Evolutionary conservation across 2,888 invertebrate species (phyloP).

Genomic region (Brassicogethes aeneus): DNA sequence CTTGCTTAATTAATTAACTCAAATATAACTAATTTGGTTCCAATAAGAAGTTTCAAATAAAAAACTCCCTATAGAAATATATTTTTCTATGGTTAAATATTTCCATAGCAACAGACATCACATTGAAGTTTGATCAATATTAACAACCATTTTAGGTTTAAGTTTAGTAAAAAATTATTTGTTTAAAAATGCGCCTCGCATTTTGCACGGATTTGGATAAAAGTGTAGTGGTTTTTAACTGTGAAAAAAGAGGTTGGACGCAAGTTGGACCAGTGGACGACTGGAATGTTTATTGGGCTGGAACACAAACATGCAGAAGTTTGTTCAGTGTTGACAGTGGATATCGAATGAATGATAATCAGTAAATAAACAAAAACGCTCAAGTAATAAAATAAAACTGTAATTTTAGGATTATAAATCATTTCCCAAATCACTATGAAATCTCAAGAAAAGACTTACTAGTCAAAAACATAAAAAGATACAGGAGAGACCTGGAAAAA

Average conservation of each 20-base stretch:
- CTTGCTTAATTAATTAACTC: no score
- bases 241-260: slow-evolving; percentile 85
- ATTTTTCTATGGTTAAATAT: no score
- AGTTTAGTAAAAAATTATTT: no score
- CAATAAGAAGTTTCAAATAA: no score
- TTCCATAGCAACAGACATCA: no score
- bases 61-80: no score
- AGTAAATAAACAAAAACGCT: slow-evolving; percentile 44
- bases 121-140: no score
- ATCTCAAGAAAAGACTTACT: slow-evolving; percentile 91
- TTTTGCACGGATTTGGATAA: slow-evolving; percentile 88
- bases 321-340: slow-evolving; percentile 89
- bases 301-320: slow-evolving; percentile 81
- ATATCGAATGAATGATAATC: slow-evolving; percentile 86
- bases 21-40: no score
- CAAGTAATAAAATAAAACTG: background rate
- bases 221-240: slow-evolving; percentile 85
- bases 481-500: slow-evolving; percentile 84
- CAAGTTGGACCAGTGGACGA: slow-evolving; percentile 84
- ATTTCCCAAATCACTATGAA: slow-evolving; percentile 94
- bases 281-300: slow-evolving; percentile 96
- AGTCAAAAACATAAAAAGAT: slow-evolving; percentile 92
- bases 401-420: slow-evolving; percentile 70
- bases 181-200: slow-evolving; percentile 46
- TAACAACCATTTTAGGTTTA: no score